Evolutionary conservation across 2,113 vertebrate genomes (phyloP).

Genomic region (Limanda limanda): DNA sequence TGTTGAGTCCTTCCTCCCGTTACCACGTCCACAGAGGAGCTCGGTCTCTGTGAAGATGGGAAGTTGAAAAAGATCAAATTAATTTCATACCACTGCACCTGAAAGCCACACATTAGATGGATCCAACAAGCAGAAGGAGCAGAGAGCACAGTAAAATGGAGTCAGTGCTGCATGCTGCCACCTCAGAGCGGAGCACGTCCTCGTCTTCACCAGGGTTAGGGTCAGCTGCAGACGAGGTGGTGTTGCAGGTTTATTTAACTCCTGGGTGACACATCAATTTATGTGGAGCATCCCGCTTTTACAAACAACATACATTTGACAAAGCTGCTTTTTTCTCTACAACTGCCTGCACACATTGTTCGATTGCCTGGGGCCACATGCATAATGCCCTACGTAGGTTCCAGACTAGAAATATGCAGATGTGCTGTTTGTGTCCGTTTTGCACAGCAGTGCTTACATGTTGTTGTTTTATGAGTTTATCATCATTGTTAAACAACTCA

Average conservation of each 20-base stretch:
- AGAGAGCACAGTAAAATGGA: background rate
- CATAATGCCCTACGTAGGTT: background rate
- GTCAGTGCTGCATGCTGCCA: background rate
- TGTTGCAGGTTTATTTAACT: background rate
- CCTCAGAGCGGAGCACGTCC: background rate
- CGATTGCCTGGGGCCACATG: background rate
- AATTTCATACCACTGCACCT: background rate
- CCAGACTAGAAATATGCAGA: slow-evolving; percentile 7
- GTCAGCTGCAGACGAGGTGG: background rate
- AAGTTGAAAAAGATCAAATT: background rate
- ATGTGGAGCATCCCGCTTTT: slow-evolving; percentile 4
- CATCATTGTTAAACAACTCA: background rate
- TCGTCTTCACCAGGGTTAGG: background rate
- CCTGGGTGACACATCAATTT: slow-evolving; percentile 1
- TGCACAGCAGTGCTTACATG: background rate
- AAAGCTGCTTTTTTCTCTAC: slow-evolving; percentile 1
- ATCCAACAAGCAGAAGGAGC: background rate
- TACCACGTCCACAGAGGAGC: background rate
- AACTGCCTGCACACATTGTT: background rate
- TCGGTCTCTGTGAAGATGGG: background rate
- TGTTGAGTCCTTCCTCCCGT: background rate
- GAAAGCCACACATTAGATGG: background rate
- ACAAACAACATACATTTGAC: slow-evolving; percentile 3
- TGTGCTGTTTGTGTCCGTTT: background rate
- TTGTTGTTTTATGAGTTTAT: background rate